Evolutionary conservation across 2,888 invertebrate species (phyloP), one percentile per base, ranked within the genome.

Genomic region (Scaptodrosophila latifasciaeformis): DNA sequence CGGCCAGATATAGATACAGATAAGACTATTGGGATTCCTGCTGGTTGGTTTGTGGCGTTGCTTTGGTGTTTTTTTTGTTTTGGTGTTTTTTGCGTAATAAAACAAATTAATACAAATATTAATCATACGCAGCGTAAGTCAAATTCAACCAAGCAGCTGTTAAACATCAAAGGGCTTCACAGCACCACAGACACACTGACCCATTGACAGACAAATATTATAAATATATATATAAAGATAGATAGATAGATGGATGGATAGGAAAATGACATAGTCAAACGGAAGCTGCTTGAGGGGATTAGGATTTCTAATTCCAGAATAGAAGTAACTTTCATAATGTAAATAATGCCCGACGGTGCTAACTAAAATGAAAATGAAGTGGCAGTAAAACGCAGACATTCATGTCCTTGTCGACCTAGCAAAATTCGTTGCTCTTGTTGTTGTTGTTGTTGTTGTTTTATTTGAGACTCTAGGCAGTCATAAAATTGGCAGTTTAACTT

Each of bases 31-130:
- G 37, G 30, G 21, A 18, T 43, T n/a, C 50, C 49, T 40, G 40
- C 40, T 40, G 40, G 40, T 40, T 40, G 10, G n/a, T 6, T 52
- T 43, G 42, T 27, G 39, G 55, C 59, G 62, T 68, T n/a, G n/a
- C n/a, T n/a, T n/a, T n/a, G n/a, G n/a, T n/a, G n/a, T n/a, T n/a
- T n/a, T n/a, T n/a, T n/a, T n/a, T n/a, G n/a, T n/a, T n/a, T n/a
- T n/a, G n/a, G n/a, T n/a, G n/a, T n/a, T n/a, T n/a, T n/a, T 65
- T 68, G 50, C 48, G 55, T 52, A 65, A 68, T 65, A 65, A 60
- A 62, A 48, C 59, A 55, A 71, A 72, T 71, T 62, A 57, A 51
- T 57, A 55, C 54, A 48, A 37, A 56, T 62, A 71, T 69, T 71
- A 69, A 68, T 68, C 58, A 71, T 65, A 68, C 72, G 62, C 57